phyloP scores from a whole-genome alignment of 2,888 invertebrate species.

The Luffia ferchaultella region DNA sequence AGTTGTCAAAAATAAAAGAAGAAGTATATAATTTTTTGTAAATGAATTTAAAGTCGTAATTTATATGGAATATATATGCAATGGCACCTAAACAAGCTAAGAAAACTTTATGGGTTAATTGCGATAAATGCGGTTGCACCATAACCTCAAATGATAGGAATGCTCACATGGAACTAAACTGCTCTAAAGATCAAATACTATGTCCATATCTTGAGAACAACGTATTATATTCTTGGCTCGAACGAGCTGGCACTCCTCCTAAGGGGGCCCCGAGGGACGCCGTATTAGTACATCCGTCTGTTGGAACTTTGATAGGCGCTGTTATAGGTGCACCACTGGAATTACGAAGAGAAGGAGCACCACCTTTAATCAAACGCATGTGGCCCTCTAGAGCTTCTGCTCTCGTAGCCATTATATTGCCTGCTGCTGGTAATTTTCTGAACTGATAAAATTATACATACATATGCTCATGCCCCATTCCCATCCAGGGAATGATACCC shows the following conservation, averaged over 20 bases:
- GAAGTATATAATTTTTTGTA: too few relatives aligned
- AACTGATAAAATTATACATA: background rate
- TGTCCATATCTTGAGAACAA: conserved; percentile 45
- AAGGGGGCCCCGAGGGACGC: conserved; percentile 45
- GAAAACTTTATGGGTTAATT: conserved; percentile 68
- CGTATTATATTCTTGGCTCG: conserved; percentile 41
- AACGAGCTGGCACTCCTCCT: conserved; percentile 34
- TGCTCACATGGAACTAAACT: conserved; percentile 59
- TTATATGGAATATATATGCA: too few relatives aligned
- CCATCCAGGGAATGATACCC: background rate
- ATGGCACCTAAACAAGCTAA: conserved; percentile 52
- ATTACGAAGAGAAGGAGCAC: conserved; percentile 40
- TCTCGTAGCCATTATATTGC: conserved; percentile 47
- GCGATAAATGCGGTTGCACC: conserved; percentile 67
- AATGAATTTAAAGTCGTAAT: too few relatives aligned
- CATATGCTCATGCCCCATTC: background rate
- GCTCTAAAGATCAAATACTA: conserved; percentile 50
- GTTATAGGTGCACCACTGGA: conserved; percentile 46
- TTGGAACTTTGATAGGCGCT: conserved; percentile 40
- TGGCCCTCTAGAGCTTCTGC: conserved; percentile 54
- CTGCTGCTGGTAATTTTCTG: conserved; percentile 39
- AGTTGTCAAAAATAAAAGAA: too few relatives aligned
- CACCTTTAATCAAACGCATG: conserved; percentile 44
- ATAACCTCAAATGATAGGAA: conserved; percentile 67
- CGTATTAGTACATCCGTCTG: conserved; percentile 48